These are phyloP conservation scores for Diplosoma virens DNA, from an alignment of 23 tunicate genomes.

Conservation along the genomic window DNA sequence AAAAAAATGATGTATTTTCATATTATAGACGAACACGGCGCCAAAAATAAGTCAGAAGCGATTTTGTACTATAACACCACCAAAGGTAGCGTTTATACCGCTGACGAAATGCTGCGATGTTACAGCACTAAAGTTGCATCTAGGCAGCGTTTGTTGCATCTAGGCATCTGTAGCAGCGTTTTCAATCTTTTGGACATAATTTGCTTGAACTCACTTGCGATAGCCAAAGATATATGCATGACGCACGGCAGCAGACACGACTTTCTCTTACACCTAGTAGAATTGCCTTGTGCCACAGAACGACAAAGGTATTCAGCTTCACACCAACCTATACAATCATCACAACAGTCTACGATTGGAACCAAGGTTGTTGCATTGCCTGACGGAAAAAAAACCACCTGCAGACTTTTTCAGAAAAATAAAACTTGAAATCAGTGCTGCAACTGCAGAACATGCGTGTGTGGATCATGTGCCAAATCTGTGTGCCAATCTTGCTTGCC, in stretches of 20 bases:
- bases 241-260: constrained; percentile 15
- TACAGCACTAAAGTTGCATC: constrained; percentile 25
- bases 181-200: constrained; percentile 15
- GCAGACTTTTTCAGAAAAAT: constrained; percentile 1
- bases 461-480: constrained; percentile 3
- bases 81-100: constrained; percentile 12
- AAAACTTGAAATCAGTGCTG: constrained; percentile 15
- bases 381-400: constrained; percentile 11
- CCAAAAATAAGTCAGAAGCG: constrained; percentile 19
- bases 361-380: not conserved
- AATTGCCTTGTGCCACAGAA: not conserved
- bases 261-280: constrained; percentile 2
- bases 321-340: not conserved
- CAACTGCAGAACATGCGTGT: constrained; percentile 28
- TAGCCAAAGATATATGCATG: constrained; percentile 18
- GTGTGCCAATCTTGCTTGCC: constrained; percentile 15
- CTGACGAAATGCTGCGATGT: constrained; percentile 24
- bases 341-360: not conserved
- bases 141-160: too few species aligned
- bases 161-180: constrained; percentile 16
- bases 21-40: not conserved
- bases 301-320: not conserved
- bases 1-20: not conserved
- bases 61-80: constrained; percentile 13
- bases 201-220: constrained; percentile 9